Evolutionary conservation across 2,113 vertebrate genomes (phyloP).

Genomic region (Mormyrus lacerda): DNA sequence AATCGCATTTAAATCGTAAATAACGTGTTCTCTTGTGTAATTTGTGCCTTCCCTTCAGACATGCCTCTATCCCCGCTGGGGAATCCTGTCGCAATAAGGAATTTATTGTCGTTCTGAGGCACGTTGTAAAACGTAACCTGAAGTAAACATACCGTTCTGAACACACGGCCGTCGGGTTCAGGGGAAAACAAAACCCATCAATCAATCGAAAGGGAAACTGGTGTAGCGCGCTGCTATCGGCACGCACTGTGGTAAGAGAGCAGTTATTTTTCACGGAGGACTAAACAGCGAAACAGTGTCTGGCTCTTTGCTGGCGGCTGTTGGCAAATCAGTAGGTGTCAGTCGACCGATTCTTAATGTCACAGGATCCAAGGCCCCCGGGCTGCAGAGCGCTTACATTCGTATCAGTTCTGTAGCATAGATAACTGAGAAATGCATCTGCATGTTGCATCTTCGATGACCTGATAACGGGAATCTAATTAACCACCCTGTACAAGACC

Average conservation of each 20-base stretch:
- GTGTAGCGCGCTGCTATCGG: neutral
- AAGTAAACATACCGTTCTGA: neutral
- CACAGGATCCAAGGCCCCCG: slow-evolving; percentile 8
- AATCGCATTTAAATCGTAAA: neutral
- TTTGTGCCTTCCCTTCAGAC: neutral
- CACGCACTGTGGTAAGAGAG: neutral
- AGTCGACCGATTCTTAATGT: slow-evolving; percentile 14
- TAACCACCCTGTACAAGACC: slow-evolving; percentile 3
- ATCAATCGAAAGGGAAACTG: neutral
- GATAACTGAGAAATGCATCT: slow-evolving; percentile 12
- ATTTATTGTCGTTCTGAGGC: neutral
- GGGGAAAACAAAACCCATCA: neutral
- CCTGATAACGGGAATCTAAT: slow-evolving; percentile 16
- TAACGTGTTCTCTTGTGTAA: neutral
- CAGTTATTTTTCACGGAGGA: neutral
- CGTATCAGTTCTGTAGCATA: slow-evolving; percentile 1
- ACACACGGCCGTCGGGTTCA: neutral
- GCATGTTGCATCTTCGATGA: slow-evolving; percentile 19
- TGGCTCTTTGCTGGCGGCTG: neutral
- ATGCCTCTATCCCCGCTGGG: neutral
- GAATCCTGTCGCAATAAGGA: neutral
- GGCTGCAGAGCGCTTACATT: slow-evolving; percentile 3
- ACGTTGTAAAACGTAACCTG: neutral
- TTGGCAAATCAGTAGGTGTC: slow-evolving; percentile 19
- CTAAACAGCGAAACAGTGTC: neutral